phyloP scores from a whole-genome alignment of 1,140 invertebrate genomes.

The Diorhabda sublineata region DNA sequence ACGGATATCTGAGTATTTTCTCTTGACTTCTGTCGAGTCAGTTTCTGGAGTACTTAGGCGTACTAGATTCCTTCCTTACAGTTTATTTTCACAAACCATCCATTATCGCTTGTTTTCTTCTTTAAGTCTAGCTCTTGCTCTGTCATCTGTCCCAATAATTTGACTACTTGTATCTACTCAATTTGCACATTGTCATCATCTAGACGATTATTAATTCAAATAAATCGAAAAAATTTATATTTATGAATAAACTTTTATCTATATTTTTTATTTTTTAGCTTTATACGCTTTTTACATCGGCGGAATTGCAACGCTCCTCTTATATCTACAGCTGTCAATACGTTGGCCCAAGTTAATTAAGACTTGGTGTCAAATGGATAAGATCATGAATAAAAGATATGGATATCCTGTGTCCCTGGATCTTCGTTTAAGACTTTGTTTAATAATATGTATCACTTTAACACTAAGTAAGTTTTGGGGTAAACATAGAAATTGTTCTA shows the following conservation, averaged over 20 bases:
- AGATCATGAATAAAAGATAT: constrained; percentile 25
- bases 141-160: background rate
- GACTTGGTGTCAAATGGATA: constrained; percentile 25
- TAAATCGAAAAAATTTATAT: background rate
- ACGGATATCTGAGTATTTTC: too few species aligned
- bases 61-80: background rate
- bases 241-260: background rate
- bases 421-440: constrained; percentile 13
- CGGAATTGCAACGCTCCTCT: constrained; percentile 4
- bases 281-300: constrained; percentile 16
- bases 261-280: constrained; percentile 22
- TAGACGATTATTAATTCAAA: background rate
- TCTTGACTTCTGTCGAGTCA: too few species aligned
- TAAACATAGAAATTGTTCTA: too few species aligned
- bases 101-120: background rate
- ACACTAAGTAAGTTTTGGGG: constrained; percentile 11
- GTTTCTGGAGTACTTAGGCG: too few species aligned
- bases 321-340: constrained; percentile 20
- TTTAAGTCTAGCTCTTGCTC: too few species aligned
- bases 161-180: background rate
- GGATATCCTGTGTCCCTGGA: constrained; percentile 25
- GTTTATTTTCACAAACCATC: background rate
- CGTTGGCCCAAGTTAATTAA: constrained; percentile 26
- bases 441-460: constrained; percentile 13
- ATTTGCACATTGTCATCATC: background rate